Conservation (phyloP, 64 coral and sea anemone genomes). For the Catalaphyllia jardinei region DNA sequence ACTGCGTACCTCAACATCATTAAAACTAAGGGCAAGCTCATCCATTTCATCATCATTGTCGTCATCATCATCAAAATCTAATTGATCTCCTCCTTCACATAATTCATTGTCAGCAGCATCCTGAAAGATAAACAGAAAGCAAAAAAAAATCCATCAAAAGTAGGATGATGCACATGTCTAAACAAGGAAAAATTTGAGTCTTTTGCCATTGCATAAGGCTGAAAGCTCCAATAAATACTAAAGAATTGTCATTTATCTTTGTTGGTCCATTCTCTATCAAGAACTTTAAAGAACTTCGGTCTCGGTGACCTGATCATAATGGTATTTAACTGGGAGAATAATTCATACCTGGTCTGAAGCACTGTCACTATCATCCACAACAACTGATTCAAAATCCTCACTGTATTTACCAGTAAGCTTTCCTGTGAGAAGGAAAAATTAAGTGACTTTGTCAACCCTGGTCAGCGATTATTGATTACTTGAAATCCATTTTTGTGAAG, state of each 20-base stretch:
- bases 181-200: not conserved
- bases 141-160: not conserved
- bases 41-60: constrained; percentile 65
- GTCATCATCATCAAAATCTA: constrained; percentile 36
- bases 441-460: not conserved
- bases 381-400: constrained; percentile 89
- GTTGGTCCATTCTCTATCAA: too few relatives aligned
- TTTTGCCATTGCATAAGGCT: too few relatives aligned
- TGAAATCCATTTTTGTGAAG: too few relatives aligned
- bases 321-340: not conserved
- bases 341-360: constrained; percentile 25
- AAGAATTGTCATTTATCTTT: too few relatives aligned
- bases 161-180: not conserved
- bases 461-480: not conserved
- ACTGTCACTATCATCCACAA: constrained; percentile 55
- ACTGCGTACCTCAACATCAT: constrained; percentile 77
- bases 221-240: too few relatives aligned
- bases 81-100: constrained; percentile 27
- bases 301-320: too few relatives aligned
- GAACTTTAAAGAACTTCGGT: too few relatives aligned
- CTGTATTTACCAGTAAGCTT: constrained; percentile 86
- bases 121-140: not conserved
- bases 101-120: constrained; percentile 46
- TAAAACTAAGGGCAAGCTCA: constrained; percentile 80
- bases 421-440: constrained; percentile 32